Evolutionary conservation across 2,888 invertebrate genomes (phyloP).

Genomic region (Aphodius sticticus): DNA sequence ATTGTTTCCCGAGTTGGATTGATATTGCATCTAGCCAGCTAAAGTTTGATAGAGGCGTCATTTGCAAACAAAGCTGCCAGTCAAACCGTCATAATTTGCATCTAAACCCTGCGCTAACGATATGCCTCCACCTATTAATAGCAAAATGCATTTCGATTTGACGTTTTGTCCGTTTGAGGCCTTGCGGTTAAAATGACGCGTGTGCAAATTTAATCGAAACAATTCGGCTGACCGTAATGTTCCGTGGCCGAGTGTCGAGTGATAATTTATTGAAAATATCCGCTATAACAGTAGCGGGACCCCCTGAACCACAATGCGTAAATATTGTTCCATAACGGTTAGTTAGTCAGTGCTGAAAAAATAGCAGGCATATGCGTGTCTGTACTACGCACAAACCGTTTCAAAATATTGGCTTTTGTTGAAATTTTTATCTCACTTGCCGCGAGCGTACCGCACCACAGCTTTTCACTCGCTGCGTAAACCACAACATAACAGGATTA

Average conservation of each 20-base stretch:
- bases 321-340: conserved; percentile 4
- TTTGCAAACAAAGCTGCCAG: not conserved
- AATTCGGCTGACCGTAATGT: not conserved
- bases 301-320: not conserved
- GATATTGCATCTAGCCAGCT: not conserved
- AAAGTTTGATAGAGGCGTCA: not conserved
- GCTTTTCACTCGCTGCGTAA: not conserved
- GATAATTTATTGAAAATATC: not conserved
- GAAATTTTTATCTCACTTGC: not conserved
- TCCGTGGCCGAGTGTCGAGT: not conserved
- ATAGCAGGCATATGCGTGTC: not conserved
- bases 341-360: not conserved
- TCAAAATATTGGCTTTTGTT: not conserved
- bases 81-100: not conserved
- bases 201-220: not conserved
- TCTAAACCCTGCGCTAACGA: not conserved
- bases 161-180: not conserved
- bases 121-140: not conserved
- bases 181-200: not conserved
- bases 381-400: not conserved
- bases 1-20: too few species aligned
- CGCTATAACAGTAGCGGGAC: not conserved
- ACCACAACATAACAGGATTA: not conserved
- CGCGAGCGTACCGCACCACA: not conserved
- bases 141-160: not conserved